Percentiles rank a stretch among this genome's conserved stretches.
These are phyloP conservation scores for Apis dorsata DNA, from an alignment of 1,140 invertebrate species.

Conservation along the genomic window DNA sequence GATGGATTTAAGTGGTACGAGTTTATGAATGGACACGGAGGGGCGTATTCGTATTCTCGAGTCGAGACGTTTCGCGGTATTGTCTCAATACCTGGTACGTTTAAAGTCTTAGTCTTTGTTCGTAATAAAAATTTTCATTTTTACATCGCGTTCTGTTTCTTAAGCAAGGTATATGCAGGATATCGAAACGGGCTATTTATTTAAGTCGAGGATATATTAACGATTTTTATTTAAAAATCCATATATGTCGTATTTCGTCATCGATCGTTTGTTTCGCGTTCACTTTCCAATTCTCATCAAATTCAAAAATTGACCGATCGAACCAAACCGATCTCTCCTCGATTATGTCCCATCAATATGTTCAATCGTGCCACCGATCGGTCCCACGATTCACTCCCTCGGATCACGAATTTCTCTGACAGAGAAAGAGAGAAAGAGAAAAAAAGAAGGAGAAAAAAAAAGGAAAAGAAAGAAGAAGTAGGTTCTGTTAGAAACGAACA, in stretches of 20 bases:
- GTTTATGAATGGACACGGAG: not conserved
- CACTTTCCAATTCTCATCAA: not conserved
- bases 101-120: too few relatives aligned
- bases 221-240: too few relatives aligned
- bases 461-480: not conserved
- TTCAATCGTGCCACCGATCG: not conserved
- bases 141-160: too few relatives aligned
- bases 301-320: too few relatives aligned
- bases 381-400: not conserved
- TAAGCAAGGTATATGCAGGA: too few relatives aligned
- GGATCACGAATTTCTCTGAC: not conserved
- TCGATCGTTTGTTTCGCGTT: not conserved
- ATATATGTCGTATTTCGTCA: too few relatives aligned
- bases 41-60: too few relatives aligned
- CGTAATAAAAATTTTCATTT: too few relatives aligned
- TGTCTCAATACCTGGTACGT: not conserved
- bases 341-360: not conserved
- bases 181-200: too few relatives aligned
- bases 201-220: too few relatives aligned
- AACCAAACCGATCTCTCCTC: not conserved
- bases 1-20: not conserved
- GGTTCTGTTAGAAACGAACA: constrained; percentile 36
- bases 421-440: not conserved
- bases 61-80: not conserved
- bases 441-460: not conserved